phyloP scores from a whole-genome alignment of 2,888 invertebrate species.

The Scaptodrosophila latifasciaeformis region DNA sequence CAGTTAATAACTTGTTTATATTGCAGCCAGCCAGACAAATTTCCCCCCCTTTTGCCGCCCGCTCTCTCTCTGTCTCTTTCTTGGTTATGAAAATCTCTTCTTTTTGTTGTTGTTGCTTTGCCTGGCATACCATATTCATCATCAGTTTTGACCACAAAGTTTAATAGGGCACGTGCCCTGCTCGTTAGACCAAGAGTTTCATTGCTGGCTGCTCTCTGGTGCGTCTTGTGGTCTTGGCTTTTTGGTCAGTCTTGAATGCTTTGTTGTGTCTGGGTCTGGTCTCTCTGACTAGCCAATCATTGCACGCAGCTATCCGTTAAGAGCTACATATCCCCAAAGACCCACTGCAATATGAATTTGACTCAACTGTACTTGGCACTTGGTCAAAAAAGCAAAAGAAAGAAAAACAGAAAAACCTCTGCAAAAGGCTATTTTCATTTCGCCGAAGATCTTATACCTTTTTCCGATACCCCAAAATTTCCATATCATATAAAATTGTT shows the following conservation, averaged over 20 bases:
- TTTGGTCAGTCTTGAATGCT: slow-evolving; percentile 20
- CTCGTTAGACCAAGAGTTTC: slow-evolving; percentile 49
- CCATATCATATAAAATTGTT: too few relatives aligned
- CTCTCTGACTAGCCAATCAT: slow-evolving; percentile 43
- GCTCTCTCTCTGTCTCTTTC: too few relatives aligned
- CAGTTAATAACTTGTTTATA: slow-evolving; percentile 37
- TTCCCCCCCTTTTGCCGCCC: too few relatives aligned
- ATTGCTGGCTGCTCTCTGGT: slow-evolving; percentile 25
- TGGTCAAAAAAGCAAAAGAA: neutral
- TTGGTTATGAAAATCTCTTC: too few relatives aligned
- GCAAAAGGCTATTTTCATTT: too few relatives aligned
- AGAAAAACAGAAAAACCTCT: too few relatives aligned
- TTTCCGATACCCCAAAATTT: too few relatives aligned
- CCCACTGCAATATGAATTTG: neutral
- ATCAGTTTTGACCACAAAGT: slow-evolving; percentile 50
- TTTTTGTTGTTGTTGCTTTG: too few relatives aligned
- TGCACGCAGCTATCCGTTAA: slow-evolving; percentile 58
- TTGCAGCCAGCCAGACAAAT: slow-evolving; percentile 19
- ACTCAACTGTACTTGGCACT: neutral
- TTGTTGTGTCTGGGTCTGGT: slow-evolving; percentile 7
- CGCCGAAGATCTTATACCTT: too few relatives aligned
- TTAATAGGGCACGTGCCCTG: slow-evolving; percentile 60
- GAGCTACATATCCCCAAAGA: neutral
- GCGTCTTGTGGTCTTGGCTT: neutral
- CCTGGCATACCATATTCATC: slow-evolving; percentile 38